A percentile compares a stretch with the other conserved stretches of the same genome.
These are phyloP conservation scores for Gila orcuttii DNA, from an alignment of 2,113 vertebrate species.

Conservation along the genomic window DNA sequence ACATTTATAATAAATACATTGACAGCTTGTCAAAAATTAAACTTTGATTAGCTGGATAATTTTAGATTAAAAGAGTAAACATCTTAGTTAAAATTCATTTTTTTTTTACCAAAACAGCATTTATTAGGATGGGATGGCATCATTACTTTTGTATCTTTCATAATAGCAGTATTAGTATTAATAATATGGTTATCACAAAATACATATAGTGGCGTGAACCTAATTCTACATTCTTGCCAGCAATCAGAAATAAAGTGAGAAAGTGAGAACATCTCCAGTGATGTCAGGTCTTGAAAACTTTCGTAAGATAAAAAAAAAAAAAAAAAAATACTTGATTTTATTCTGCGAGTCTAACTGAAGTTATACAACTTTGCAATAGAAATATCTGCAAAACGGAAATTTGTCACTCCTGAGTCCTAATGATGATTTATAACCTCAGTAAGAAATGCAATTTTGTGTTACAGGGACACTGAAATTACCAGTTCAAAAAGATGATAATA, in stretches of 20 bases:
- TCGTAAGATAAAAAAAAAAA: too few relatives aligned
- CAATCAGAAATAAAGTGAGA: conserved; percentile 66
- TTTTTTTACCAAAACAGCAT: conserved; percentile 59
- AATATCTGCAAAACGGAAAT: neutral
- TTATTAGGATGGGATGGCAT: conserved; percentile 40
- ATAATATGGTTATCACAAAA: conserved; percentile 69
- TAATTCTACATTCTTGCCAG: conserved; percentile 72
- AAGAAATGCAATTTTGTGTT: neutral
- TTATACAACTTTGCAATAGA: neutral
- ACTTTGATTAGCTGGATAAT: conserved; percentile 47
- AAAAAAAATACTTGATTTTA: neutral
- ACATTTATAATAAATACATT: conserved; percentile 61
- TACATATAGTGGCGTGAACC: conserved; percentile 68
- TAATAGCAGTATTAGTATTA: conserved; percentile 55
- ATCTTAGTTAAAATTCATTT: conserved; percentile 46
- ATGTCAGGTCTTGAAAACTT: conserved; percentile 55
- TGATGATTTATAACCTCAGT: neutral
- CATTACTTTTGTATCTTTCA: conserved; percentile 32
- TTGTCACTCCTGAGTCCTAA: neutral
- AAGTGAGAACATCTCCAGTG: conserved; percentile 49
- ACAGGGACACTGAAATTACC: neutral
- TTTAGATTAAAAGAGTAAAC: conserved; percentile 60
- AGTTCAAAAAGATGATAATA: neutral
- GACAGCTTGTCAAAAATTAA: conserved; percentile 50
- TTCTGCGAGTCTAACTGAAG: neutral